Conservation (phyloP, 2,113 vertebrate genomes). For the Clinocottus analis region DNA sequence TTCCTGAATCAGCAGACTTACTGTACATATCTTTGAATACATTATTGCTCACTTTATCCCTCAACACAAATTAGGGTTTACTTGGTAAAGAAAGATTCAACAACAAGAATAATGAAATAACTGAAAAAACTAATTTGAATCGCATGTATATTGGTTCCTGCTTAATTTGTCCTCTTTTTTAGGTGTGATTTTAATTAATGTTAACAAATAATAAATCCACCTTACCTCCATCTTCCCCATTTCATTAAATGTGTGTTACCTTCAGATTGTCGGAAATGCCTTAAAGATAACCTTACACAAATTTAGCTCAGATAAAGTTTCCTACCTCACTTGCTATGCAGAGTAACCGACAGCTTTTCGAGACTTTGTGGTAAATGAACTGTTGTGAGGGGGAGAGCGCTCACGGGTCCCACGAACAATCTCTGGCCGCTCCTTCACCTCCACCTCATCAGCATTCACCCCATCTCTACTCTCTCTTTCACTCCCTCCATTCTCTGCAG, state of each 20-base stretch:
- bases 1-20: conserved; percentile 38
- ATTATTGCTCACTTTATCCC: conserved; percentile 1
- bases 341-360: conserved; percentile 6
- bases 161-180: background rate
- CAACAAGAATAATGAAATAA: background rate
- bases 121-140: conserved; percentile 8
- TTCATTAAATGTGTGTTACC: background rate
- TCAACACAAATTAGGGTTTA: conserved; percentile 3
- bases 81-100: conserved; percentile 15
- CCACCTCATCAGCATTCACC: conserved; percentile 65
- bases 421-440: conserved; percentile 54
- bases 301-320: conserved; percentile 26
- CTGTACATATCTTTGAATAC: conserved; percentile 19
- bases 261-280: background rate
- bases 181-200: conserved; percentile 27
- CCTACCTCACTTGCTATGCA: conserved; percentile 47
- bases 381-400: conserved; percentile 24
- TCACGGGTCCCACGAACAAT: conserved; percentile 35
- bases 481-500: conserved; percentile 48
- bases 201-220: conserved; percentile 21
- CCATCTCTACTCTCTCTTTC: conserved; percentile 28
- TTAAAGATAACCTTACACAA: conserved; percentile 29
- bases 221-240: background rate
- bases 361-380: conserved; percentile 46
- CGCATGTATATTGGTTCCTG: conserved; percentile 1